Base-by-base conservation (phyloP, 2,888 invertebrate species). In the Ptychoptera contaminata region DNA sequence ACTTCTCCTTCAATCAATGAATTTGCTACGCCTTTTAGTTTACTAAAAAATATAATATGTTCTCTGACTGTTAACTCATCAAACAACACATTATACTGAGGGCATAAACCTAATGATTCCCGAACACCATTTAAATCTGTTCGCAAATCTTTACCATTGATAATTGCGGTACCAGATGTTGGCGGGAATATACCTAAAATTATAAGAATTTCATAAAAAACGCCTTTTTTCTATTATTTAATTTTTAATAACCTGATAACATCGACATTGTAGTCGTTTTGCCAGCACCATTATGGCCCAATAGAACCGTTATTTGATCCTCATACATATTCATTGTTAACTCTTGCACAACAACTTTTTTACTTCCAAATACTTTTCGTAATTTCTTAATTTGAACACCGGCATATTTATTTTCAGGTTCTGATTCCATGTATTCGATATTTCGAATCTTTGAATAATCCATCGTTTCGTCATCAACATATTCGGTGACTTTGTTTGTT, bases 221-320 rank as follows among this genome's bases (percentile, higher is more conserved):
- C 23, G 23, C 23, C 23, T 23, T 23, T 7, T 23, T 5, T 23
- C 23, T 8, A 14, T 35, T 12, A n/a, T n/a, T n/a, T n/a, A n/a
- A n/a, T n/a, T n/a, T n/a, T n/a, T n/a, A n/a, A n/a, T n/a, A 5
- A 23, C 23, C 92, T 36, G 90, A 91, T 36, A 93, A 65, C 81
- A 93, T 91, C 0, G 87, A 86, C 72, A 93, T 90, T 1, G 91
- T 88, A 0, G 93, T 92, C 0, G 91, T 90, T 69, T 93, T 93
- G 9, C 92, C 92, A 39, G 92, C 92, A 2, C 93, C 92, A 49
- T 63, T 64, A 44, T 84, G 82, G 1, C 84, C 85, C 35, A 87
- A 64, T n/a, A 85, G 58, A 2, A 85, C 87, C 0, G 91, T 91
- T 48, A 92, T 90, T 67, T 93, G 90, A 48, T 83, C 80, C 57